Conservation (phyloP, 2,888 invertebrate genomes). For the Drosophila affinis region DNA sequence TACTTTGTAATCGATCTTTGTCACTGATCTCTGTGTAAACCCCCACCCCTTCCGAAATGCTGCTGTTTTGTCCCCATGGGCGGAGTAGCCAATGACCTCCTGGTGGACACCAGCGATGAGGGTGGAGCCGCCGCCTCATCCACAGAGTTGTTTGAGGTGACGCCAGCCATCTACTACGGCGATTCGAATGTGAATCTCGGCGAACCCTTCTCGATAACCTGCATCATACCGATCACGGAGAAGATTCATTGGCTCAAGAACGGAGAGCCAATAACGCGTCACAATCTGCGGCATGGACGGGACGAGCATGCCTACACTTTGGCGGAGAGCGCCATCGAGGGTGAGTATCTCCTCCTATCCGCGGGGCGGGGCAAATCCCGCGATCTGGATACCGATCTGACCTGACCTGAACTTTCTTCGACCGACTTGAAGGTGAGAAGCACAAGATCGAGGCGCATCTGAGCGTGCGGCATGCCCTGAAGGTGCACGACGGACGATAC, state of each 20-base stretch:
- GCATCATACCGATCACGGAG: conserved; percentile 82
- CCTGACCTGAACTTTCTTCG: conserved; percentile 14
- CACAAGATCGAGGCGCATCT: conserved; percentile 83
- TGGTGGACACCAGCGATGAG: conserved; percentile 60
- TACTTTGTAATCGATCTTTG: background rate
- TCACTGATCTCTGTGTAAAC: conserved; percentile 13
- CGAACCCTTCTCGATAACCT: conserved; percentile 82
- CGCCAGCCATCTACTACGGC: conserved; percentile 82
- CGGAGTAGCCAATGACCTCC: conserved; percentile 32
- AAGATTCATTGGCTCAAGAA: conserved; percentile 83
- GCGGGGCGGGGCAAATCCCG: background rate
- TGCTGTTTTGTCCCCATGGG: conserved; percentile 13
- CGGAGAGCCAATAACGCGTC: conserved; percentile 82
- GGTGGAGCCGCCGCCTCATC: conserved; percentile 50
- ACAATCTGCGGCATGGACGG: conserved; percentile 83
- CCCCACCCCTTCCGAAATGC: conserved; percentile 8
- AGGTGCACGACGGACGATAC: conserved; percentile 83
- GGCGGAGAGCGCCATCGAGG: conserved; percentile 81
- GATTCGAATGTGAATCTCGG: conserved; percentile 82
- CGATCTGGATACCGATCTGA: background rate
- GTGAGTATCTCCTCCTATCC: conserved; percentile 74
- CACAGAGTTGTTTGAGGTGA: conserved; percentile 72
- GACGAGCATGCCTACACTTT: conserved; percentile 82
- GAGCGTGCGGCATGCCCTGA: conserved; percentile 82
- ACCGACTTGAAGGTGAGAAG: conserved; percentile 77